phyloP scores from a whole-genome alignment of 2,113 vertebrate species.

The Sylvia atricapilla region DNA sequence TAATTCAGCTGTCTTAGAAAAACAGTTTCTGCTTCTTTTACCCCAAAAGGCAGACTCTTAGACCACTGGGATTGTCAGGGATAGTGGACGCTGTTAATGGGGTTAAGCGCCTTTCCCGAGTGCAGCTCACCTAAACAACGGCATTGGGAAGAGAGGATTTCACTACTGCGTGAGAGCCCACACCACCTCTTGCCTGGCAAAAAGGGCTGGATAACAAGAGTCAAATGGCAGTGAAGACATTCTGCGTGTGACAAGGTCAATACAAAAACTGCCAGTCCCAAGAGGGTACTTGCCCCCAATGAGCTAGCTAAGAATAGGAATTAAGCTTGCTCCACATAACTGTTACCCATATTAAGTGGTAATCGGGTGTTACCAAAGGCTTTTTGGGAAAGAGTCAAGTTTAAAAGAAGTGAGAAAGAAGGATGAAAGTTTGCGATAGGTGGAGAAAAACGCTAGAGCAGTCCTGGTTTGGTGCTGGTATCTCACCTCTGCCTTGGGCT shows the following conservation, averaged over 20 bases:
- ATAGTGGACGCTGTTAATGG: accelerated
- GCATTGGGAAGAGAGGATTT: neutral
- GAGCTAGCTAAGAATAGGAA: neutral
- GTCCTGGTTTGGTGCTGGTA: neutral
- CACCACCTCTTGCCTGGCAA: neutral
- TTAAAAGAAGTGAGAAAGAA: neutral
- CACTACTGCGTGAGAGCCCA: no score
- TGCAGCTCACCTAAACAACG: neutral
- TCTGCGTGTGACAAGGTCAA: accelerated
- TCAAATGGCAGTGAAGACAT: neutral
- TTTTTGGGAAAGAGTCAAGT: neutral
- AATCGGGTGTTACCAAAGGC: neutral
- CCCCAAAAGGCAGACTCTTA: neutral
- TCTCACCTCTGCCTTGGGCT: neutral
- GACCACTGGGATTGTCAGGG: neutral
- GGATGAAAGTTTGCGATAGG: neutral
- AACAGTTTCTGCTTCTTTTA: neutral
- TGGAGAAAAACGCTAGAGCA: neutral
- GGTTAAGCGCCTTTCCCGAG: accelerated
- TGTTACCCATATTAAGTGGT: neutral
- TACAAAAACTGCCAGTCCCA: neutral
- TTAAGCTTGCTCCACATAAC: neutral
- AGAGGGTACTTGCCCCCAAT: neutral
- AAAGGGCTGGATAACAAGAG: neutral
- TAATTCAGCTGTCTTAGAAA: neutral